Conservation (phyloP, 2,113 vertebrate species). For the Panurus biarmicus region DNA sequence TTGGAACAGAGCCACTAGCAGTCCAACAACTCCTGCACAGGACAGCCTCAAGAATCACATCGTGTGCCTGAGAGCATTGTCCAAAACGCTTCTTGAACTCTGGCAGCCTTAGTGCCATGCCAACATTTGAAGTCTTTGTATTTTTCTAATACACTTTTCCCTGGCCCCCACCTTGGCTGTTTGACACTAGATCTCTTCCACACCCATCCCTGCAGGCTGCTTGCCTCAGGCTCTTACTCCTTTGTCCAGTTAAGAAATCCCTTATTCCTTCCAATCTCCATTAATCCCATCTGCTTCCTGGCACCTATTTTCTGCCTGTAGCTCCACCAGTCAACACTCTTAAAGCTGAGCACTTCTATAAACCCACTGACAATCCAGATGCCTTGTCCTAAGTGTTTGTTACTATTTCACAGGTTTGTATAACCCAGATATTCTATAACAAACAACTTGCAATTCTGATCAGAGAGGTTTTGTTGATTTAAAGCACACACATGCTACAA, state of each 20-base stretch:
- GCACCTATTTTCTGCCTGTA: background rate
- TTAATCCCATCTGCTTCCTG: background rate
- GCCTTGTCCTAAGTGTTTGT: background rate
- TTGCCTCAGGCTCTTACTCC: background rate
- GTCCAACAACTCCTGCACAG: background rate
- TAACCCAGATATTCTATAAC: background rate
- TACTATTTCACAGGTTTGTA: background rate
- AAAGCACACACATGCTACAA: background rate
- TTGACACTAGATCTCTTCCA: background rate
- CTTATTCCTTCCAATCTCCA: background rate
- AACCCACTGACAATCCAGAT: background rate
- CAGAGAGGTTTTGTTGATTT: background rate
- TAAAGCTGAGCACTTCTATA: background rate
- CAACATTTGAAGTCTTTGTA: background rate
- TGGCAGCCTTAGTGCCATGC: background rate
- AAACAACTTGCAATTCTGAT: background rate
- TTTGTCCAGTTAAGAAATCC: background rate
- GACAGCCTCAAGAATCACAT: background rate
- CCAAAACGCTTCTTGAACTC: background rate
- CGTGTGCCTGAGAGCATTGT: background rate
- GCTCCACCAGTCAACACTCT: background rate
- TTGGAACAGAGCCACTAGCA: background rate
- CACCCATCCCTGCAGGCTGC: background rate
- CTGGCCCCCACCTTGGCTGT: background rate
- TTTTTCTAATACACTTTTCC: background rate